A percentile compares a stretch with the other conserved stretches of the same genome.
phyloP scores from a whole-genome alignment of 2,113 vertebrate genomes.

The Rhabdornis inornatus region DNA sequence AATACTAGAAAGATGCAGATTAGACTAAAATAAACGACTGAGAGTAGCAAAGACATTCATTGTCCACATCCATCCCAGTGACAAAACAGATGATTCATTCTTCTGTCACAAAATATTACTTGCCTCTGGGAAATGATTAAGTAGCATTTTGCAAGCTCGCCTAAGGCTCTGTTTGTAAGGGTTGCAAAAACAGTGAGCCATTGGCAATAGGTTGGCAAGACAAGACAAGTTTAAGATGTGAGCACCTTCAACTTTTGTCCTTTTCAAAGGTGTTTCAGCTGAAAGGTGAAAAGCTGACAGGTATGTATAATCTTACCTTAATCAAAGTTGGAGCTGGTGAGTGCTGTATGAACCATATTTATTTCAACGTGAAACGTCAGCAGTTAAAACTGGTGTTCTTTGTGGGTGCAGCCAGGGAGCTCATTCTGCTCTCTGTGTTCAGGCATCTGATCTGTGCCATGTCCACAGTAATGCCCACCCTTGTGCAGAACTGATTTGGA shows the following conservation, averaged over 20 bases:
- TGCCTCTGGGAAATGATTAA: conserved; percentile 54
- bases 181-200: not conserved
- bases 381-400: not conserved
- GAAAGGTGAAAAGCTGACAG: not conserved
- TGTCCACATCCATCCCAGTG: not conserved
- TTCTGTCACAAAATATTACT: conserved; percentile 19
- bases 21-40: not conserved
- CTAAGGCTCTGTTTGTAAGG: not conserved
- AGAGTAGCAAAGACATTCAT: not conserved
- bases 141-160: conserved; percentile 32
- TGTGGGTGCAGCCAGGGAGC: not conserved
- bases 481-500: not conserved
- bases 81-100: conserved; percentile 55
- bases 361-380: not conserved
- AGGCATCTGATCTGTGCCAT: rapidly evolving
- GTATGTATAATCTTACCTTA: not conserved
- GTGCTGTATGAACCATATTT: not conserved
- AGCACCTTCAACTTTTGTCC: conserved; percentile 22
- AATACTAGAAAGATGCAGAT: not conserved
- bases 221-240: not conserved
- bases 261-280: not conserved
- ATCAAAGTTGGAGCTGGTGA: not conserved
- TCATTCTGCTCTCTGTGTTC: not conserved
- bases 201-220: conserved; percentile 25
- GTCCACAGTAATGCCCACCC: not conserved